These are phyloP conservation scores for Tinea semifulvella DNA, from an alignment of 2,888 invertebrate species.

Conservation along the genomic window DNA sequence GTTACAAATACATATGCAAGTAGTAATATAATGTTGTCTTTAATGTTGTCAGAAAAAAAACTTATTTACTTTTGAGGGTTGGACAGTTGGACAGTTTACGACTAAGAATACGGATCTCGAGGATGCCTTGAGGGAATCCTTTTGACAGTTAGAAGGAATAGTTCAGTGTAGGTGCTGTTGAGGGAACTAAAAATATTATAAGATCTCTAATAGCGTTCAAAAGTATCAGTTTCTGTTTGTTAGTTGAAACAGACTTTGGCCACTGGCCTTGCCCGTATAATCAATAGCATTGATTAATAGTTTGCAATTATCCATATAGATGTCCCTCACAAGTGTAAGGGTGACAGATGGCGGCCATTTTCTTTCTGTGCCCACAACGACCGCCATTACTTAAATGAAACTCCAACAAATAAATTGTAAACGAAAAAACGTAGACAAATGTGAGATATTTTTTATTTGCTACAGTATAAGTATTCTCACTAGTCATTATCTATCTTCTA, in stretches of 20 bases:
- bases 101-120: no score
- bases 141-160: no score
- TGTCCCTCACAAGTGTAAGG: not conserved
- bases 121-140: no score
- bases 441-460: no score
- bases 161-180: no score
- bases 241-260: not conserved
- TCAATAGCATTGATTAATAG: conserved; percentile 4
- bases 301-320: not conserved
- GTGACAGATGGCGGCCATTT: not conserved
- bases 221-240: not conserved
- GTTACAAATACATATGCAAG: no score
- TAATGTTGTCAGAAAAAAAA: no score
- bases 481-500: no score
- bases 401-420: not conserved
- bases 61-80: no score
- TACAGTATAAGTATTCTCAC: no score
- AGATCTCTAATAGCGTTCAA: not conserved
- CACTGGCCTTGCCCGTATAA: not conserved
- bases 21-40: no score
- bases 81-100: no score
- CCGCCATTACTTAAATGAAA: not conserved
- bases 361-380: not conserved
- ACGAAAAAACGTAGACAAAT: not conserved
- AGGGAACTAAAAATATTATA: not conserved